Percentiles rank a stretch among this genome's conserved stretches.
Evolutionary conservation across 2,888 invertebrate species (phyloP).

Genomic region (Agriopis aurantiaria): DNA sequence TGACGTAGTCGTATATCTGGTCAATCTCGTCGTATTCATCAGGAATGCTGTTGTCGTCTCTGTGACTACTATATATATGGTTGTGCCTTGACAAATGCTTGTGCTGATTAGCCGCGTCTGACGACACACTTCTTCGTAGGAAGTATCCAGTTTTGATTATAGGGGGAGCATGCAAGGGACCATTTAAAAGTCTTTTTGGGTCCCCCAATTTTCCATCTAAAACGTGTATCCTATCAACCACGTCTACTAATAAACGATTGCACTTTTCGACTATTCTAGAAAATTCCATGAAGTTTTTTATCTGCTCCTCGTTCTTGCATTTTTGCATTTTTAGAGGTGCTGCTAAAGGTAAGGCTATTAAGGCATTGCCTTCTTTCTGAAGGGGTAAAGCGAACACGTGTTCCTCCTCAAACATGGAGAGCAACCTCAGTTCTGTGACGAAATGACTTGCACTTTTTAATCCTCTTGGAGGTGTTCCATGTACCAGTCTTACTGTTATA

Average conservation of each 20-base stretch:
- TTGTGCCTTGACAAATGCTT: conserved; percentile 82
- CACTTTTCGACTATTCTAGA: conserved; percentile 92
- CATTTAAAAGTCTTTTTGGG: conserved; percentile 78
- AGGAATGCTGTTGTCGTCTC: conserved; percentile 89
- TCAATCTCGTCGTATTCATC: conserved; percentile 98
- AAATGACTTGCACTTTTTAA: conserved; percentile 93
- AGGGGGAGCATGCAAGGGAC: conserved; percentile 75
- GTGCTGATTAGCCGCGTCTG: conserved; percentile 89
- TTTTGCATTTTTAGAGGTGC: conserved; percentile 94
- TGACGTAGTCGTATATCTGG: conserved; percentile 98
- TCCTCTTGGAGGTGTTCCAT: conserved; percentile 95
- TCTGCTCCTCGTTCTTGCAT: conserved; percentile 93
- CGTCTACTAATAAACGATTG: conserved; percentile 90
- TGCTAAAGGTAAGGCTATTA: conserved; percentile 94
- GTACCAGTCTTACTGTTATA: conserved; percentile 95
- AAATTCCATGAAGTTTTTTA: conserved; percentile 91
- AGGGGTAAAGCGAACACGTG: conserved; percentile 94
- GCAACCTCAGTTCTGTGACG: conserved; percentile 93
- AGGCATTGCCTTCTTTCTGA: conserved; percentile 91
- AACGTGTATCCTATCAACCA: conserved; percentile 93
- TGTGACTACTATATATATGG: conserved; percentile 85
- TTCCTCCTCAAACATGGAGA: conserved; percentile 95
- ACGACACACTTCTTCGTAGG: conserved; percentile 91
- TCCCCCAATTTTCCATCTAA: conserved; percentile 93
- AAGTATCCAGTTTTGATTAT: conserved; percentile 89